Evolutionary conservation across 2,888 invertebrate species (phyloP), one percentile per base, ranked within the genome.

Genomic region (Liodrosophila aerea): DNA sequence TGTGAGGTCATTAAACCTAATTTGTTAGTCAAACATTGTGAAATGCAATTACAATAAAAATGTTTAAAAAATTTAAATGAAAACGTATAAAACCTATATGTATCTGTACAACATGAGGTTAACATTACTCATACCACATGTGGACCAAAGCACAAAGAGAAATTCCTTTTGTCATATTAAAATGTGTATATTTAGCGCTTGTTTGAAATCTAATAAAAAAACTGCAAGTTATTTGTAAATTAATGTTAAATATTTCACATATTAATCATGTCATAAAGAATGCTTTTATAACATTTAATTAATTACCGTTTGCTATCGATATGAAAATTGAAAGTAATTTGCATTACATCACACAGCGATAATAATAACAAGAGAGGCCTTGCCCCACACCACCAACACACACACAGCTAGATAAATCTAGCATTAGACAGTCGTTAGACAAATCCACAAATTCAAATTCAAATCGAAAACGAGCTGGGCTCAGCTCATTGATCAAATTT

Each of bases 261-360:
- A 64, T 56, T 51, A 51, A 54, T 51, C 64, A 58, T 22, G 22
- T 22, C 22, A 22, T 22, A 22, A 22, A 22, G 22, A 22, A 22
- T 34, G 34, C 3, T 13, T 7, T 34, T 34, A 12, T 13, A 34
- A 13, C 49, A 34, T 12, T 30, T 45, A 30, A 29, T 58, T 64
- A 41, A 40, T 15, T 40, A 22, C 11, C 2, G 22, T 60, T 39
- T 62, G 64, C 18, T 47, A 47, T 16, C 16, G 30, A 39, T 33
- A 37, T 44, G 27, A 63, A 82, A 78, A 78, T 57, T 60, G 73
- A 85, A 85, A 78, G 85, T 85, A 73, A 80, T 85, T 78, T 83
- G 80, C 76, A 85, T 78, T 85, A 85, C 76, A 82, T 85, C 80
- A 85, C 73, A 63, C 72, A 84, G n/a, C n/a, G n/a, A n/a, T n/a